phyloP scores from a whole-genome alignment of 2,113 vertebrate species.

The Craseonycteris thonglongyai region DNA sequence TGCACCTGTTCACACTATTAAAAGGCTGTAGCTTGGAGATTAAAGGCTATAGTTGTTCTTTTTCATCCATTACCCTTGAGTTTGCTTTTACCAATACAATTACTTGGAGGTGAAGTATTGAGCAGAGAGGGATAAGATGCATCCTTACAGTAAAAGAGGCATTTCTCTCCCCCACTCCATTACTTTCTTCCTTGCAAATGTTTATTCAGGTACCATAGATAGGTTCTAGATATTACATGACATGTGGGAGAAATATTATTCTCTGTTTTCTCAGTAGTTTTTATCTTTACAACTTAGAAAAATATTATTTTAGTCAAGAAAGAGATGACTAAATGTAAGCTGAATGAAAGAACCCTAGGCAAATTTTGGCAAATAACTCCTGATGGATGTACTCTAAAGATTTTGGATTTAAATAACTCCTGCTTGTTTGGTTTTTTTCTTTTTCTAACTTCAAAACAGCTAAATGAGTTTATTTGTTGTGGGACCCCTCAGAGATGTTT shows the following conservation, averaged over 20 bases:
- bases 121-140: neutral
- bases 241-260: neutral
- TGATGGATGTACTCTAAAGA: neutral
- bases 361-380: conserved; percentile 44
- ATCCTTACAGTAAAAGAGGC: conserved; percentile 40
- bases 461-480: neutral
- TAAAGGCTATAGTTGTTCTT: conserved; percentile 78
- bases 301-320: conserved; percentile 44
- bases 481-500: neutral
- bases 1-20: conserved; percentile 71
- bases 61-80: conserved; percentile 75
- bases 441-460: neutral
- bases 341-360: conserved; percentile 1
- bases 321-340: conserved; percentile 61
- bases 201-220: conserved; percentile 45
- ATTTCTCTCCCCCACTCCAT: conserved; percentile 40
- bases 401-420: neutral
- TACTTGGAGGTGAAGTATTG: neutral
- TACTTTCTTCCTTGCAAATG: conserved; percentile 34
- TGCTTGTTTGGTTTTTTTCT: neutral
- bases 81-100: conserved; percentile 75
- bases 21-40: conserved; percentile 77
- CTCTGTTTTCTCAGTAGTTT: conserved; percentile 32
- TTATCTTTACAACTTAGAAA: conserved; percentile 54
- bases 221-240: conserved; percentile 58